Percentiles rank a stretch among this genome's conserved stretches.
These are phyloP conservation scores for Lithophane socia DNA, from an alignment of 2,888 invertebrate species.

Conservation along the genomic window DNA sequence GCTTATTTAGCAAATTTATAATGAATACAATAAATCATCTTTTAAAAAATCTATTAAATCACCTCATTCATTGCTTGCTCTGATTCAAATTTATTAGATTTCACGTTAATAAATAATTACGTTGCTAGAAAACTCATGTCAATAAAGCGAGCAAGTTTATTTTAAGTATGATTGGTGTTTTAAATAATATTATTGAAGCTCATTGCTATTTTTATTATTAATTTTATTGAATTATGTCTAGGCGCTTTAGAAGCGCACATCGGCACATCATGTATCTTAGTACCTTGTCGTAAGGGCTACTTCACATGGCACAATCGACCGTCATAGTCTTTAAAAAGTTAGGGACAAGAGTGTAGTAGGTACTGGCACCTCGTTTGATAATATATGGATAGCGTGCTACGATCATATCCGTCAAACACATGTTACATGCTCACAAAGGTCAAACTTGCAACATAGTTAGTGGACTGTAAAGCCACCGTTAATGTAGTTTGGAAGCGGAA, in stretches of 20 bases:
- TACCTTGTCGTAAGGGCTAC: not conserved
- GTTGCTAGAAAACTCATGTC: constrained; percentile 2
- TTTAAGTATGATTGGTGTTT: constrained; percentile 2
- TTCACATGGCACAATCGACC: not conserved
- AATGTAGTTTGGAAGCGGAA: not conserved
- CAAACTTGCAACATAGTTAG: constrained; percentile 13
- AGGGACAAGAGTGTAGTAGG: not conserved
- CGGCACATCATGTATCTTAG: not conserved
- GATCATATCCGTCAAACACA: constrained; percentile 5
- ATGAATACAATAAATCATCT: not conserved
- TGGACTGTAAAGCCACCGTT: constrained; percentile 1
- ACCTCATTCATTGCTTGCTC: constrained; percentile 36
- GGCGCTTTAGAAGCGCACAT: not conserved
- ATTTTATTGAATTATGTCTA: not conserved
- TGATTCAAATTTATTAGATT: constrained; percentile 10
- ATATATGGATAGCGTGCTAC: constrained; percentile 9
- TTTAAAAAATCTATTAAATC: not conserved
- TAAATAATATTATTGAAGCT: not conserved
- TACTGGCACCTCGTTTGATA: not conserved
- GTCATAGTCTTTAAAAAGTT: not conserved
- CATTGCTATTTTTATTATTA: constrained; percentile 3
- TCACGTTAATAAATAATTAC: not conserved
- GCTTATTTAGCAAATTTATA: constrained; percentile 21
- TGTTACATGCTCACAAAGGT: not conserved
- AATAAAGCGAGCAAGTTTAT: constrained; percentile 7